These are phyloP conservation scores for Epinotia nisella DNA, from an alignment of 2,888 invertebrate genomes.

Conservation along the genomic window DNA sequence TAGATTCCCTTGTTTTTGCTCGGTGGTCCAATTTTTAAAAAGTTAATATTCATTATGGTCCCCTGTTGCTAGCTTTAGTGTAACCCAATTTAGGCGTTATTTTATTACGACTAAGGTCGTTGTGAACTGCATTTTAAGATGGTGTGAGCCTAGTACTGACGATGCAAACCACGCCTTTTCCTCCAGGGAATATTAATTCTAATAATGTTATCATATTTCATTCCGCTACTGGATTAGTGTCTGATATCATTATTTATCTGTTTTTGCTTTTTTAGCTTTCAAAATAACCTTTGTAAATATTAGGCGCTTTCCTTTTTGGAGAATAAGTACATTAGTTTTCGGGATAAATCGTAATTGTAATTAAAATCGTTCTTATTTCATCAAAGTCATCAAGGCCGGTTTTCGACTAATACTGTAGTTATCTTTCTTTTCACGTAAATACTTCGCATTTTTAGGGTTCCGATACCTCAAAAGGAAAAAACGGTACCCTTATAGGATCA, in stretches of 20 bases:
- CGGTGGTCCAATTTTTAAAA: slow-evolving; percentile 51
- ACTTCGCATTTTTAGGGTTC: too few relatives aligned
- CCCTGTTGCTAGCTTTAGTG: neutral
- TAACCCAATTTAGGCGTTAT: neutral
- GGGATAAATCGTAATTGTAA: too few relatives aligned
- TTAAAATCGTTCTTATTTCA: too few relatives aligned
- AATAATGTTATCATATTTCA: slow-evolving; percentile 68
- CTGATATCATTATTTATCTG: slow-evolving; percentile 70
- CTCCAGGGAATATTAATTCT: slow-evolving; percentile 62
- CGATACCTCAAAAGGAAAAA: too few relatives aligned
- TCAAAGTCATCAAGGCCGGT: too few relatives aligned
- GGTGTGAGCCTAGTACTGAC: slow-evolving; percentile 58
- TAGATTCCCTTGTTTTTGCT: slow-evolving; percentile 52
- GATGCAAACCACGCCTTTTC: slow-evolving; percentile 59
- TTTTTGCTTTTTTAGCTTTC: slow-evolving; percentile 33
- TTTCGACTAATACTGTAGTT: too few relatives aligned
- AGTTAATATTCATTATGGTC: slow-evolving; percentile 24
- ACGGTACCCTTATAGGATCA: too few relatives aligned
- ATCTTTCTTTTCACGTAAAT: neutral
- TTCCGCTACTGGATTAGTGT: slow-evolving; percentile 69
- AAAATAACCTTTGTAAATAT: neutral
- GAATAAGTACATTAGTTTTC: too few relatives aligned
- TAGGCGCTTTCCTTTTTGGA: neutral
- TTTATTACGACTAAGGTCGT: neutral
- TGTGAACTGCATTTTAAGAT: slow-evolving; percentile 50